Evolutionary conservation across 2,113 vertebrate species (phyloP).

Genomic region (Varanus komodoensis): DNA sequence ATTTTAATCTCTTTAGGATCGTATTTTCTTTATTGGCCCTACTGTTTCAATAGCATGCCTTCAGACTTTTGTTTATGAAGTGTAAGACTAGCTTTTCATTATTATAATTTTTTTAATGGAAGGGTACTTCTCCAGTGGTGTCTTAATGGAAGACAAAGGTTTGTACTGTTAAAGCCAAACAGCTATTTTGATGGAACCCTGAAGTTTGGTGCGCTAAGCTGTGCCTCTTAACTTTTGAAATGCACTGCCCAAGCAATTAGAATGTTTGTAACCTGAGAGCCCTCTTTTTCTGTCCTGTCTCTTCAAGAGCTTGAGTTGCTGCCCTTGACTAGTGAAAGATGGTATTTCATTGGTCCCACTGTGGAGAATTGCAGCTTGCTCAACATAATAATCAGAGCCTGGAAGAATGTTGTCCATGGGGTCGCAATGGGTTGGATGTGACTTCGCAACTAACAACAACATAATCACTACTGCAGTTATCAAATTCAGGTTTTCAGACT

Average conservation of each 20-base stretch:
- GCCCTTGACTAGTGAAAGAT: slow-evolving; percentile 16
- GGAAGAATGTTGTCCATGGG: no score
- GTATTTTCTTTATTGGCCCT: not conserved
- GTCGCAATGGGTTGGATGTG: no score
- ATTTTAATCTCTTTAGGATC: not conserved
- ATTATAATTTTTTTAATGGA: not conserved
- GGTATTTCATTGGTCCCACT: not conserved
- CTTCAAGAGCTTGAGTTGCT: not conserved
- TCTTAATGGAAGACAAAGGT: not conserved
- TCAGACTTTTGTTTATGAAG: not conserved
- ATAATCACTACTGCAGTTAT: not conserved
- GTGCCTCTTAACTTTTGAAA: not conserved
- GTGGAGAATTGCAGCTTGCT: not conserved
- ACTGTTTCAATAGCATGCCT: not conserved
- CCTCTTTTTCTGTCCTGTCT: not conserved
- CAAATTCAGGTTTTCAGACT: not conserved
- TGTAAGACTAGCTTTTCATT: not conserved
- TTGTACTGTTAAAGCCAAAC: not conserved
- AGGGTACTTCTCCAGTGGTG: not conserved
- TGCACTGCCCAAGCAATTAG: not conserved
- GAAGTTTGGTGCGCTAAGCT: not conserved
- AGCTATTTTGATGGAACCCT: not conserved
- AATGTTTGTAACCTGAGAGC: slow-evolving; percentile 14
- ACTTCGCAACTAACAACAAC: no score
- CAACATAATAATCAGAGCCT: not conserved